Evolutionary conservation across 2,113 vertebrate species (phyloP).

Genomic region (Elaphurus davidianus): DNA sequence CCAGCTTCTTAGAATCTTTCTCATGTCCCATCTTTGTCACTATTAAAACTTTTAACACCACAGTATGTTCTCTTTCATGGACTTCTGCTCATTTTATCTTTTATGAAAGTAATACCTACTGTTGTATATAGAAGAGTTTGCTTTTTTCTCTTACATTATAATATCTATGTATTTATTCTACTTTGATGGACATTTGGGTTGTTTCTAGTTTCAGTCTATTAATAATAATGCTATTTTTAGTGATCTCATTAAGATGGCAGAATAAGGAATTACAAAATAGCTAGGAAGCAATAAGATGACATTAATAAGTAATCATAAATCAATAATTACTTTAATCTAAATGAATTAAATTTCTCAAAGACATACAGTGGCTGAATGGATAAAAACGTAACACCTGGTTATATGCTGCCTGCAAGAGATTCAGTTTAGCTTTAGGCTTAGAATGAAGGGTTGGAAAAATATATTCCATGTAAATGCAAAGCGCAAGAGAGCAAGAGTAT

Average conservation of each 20-base stretch:
- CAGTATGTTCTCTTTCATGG: background rate
- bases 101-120: background rate
- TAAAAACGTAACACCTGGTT: background rate
- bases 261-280: background rate
- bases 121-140: background rate
- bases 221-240: background rate
- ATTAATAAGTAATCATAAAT: background rate
- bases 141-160: background rate
- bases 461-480: background rate
- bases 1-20: background rate
- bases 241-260: background rate
- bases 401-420: background rate
- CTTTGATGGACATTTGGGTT: background rate
- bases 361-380: background rate
- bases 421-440: background rate
- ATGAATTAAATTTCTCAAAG: background rate
- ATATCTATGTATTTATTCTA: background rate
- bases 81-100: background rate
- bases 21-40: background rate
- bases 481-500: background rate
- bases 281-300: background rate
- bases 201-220: background rate
- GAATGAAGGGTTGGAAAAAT: background rate
- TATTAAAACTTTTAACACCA: background rate
- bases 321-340: background rate